These are phyloP conservation scores for Atrina japonica DNA, from an alignment of 2,888 invertebrate species.

Conservation along the genomic window DNA sequence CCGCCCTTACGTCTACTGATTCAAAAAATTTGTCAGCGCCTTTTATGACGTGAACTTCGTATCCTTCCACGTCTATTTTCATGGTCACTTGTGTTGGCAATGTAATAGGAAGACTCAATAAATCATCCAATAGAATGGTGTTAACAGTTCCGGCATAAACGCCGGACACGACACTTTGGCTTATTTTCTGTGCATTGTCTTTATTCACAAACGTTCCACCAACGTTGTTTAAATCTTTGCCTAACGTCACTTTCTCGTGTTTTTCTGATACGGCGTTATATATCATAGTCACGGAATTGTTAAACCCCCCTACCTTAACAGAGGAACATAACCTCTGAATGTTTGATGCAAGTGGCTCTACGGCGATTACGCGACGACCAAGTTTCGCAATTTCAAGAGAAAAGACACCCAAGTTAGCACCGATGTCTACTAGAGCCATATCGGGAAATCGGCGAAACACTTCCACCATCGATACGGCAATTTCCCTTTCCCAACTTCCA, in stretches of 20 bases:
- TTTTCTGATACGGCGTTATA: constrained; percentile 7
- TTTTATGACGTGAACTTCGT: constrained; percentile 3
- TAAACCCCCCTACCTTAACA: constrained; percentile 2
- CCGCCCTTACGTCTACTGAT: constrained; percentile 1
- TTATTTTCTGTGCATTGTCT: constrained; percentile 4
- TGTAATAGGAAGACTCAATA: constrained; percentile 6
- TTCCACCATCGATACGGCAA: constrained; percentile 11
- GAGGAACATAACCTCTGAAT: constrained; percentile 16
- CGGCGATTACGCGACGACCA: constrained; percentile 5
- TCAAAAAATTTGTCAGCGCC: constrained; percentile 5
- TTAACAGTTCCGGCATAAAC: constrained; percentile 4
- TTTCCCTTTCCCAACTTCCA: constrained; percentile 4
- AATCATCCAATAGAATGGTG: constrained; percentile 12
- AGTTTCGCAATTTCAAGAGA: constrained; percentile 19
- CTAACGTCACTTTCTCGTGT: constrained; percentile 7
- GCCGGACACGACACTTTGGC: constrained; percentile 12
- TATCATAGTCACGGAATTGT: not conserved
- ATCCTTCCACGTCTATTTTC: constrained; percentile 16
- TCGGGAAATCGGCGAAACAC: not conserved
- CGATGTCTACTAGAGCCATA: constrained; percentile 7
- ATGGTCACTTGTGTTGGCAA: constrained; percentile 1
- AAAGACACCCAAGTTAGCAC: constrained; percentile 14
- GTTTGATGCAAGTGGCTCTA: constrained; percentile 8
- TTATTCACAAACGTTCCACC: constrained; percentile 19
- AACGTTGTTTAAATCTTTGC: constrained; percentile 15